Base-by-base conservation (phyloP, 2,888 invertebrate species). In the Pyrgus malvae region DNA sequence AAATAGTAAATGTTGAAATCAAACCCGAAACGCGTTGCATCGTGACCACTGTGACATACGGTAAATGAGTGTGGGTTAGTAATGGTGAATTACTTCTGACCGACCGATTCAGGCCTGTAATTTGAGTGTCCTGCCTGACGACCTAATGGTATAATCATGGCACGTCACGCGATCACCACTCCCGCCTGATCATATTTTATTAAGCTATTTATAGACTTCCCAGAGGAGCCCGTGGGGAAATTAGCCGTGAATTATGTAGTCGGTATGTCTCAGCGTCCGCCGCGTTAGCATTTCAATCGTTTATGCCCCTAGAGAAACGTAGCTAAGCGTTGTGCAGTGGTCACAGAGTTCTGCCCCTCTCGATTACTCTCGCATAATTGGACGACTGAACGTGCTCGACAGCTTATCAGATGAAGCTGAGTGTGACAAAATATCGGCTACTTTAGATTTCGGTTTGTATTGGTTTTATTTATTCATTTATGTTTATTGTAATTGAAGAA, bases 171-270 rank as follows among this genome's bases (percentile, higher is more conserved):
- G 19, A 44, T 41, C 41, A 9, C 42, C 33, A 17, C 27, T 42
- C 35, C 12, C 19, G 19, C 25, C 16, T 25, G 16, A 42, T 50
- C 50, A 50, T 50, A 50, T 50, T 50, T 50, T 35, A 37, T 44
- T 35, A 44, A 35, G 27, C 44, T 51, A 51, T 51, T 44, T 51
- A 35, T 35, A 35, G 6, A 42, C 41, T 42, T 29, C 49, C 25
- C 40, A 29, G 55, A 33, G 38, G 53, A 38, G 40, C 48, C 61
- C 61, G 55, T 44, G 50, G 56, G 56, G 58, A 63, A 63, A 58
- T 59, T 59, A 57, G 35, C 44, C 54, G 54, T 58, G 58, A 63
- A 63, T 61, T 60, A 63, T 59, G 57, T 58, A 58, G 53, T 58
- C 55, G 46, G 57, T 42, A 61, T 56, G 63, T 61, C 50, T 49